Percentiles rank a stretch among this genome's conserved stretches.
Evolutionary conservation across 2,888 invertebrate species (phyloP).

Genomic region (Cerastoderma edule): DNA sequence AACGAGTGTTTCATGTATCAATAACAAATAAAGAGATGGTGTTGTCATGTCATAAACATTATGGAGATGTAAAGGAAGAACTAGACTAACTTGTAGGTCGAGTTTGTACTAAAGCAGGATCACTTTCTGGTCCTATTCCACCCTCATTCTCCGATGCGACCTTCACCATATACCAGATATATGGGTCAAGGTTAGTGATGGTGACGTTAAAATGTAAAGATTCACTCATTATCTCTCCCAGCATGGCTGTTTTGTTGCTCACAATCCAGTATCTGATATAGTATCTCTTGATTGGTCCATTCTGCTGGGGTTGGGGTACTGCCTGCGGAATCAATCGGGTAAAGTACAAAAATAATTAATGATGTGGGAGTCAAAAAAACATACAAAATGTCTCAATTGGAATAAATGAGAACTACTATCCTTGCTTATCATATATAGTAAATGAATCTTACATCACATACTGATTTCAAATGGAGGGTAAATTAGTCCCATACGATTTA

Average conservation of each 20-base stretch:
- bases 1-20: too few relatives aligned
- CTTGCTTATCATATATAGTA: too few relatives aligned
- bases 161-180: constrained; percentile 70
- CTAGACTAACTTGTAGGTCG: constrained; percentile 63
- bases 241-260: constrained; percentile 42
- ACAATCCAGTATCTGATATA: constrained; percentile 62
- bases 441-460: too few relatives aligned
- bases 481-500: too few relatives aligned
- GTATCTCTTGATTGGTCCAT: constrained; percentile 69
- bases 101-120: constrained; percentile 60
- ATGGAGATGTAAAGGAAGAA: neutral
- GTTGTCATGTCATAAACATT: too few relatives aligned
- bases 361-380: too few relatives aligned
- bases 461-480: too few relatives aligned
- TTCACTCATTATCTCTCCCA: constrained; percentile 48
- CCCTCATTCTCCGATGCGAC: constrained; percentile 71
- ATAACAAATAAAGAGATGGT: too few relatives aligned
- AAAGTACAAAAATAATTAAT: too few relatives aligned
- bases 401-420: too few relatives aligned
- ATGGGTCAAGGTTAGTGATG: constrained; percentile 70
- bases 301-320: constrained; percentile 53
- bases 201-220: constrained; percentile 52
- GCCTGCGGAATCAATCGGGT: too few relatives aligned
- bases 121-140: constrained; percentile 66
- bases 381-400: too few relatives aligned